phyloP scores from a whole-genome alignment of 2,888 invertebrate genomes.

The Geotrupes spiniger region DNA sequence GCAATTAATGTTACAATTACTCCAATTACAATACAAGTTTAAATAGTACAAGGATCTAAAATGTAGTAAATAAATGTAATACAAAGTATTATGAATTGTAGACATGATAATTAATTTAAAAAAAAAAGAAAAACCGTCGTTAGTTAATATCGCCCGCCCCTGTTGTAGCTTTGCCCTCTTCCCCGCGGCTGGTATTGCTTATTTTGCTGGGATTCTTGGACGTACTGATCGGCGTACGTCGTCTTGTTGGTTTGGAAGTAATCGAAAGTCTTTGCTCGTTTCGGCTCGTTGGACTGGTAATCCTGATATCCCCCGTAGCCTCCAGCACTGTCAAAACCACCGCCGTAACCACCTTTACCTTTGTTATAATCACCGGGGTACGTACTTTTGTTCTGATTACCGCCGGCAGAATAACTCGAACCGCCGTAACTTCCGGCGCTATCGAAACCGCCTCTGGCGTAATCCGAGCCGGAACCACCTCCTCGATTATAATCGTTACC shows the following conservation, averaged over 20 bases:
- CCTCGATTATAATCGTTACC: slow-evolving; percentile 28
- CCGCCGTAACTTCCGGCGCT: slow-evolving; percentile 37
- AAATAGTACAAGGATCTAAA: too few species aligned
- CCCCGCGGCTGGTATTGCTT: slow-evolving; percentile 43
- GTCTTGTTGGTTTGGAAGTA: slow-evolving; percentile 45
- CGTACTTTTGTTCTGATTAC: too few species aligned
- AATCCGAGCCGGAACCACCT: slow-evolving; percentile 39
- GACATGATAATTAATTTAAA: slow-evolving; percentile 16
- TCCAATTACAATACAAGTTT: too few species aligned
- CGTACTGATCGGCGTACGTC: slow-evolving; percentile 50
- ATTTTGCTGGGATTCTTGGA: slow-evolving; percentile 47
- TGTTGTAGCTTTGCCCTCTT: slow-evolving; percentile 43
- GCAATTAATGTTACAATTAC: too few species aligned
- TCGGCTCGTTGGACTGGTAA: slow-evolving; percentile 38
- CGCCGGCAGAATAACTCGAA: slow-evolving; percentile 23
- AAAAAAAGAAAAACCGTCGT: slow-evolving; percentile 13
- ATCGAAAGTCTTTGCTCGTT: slow-evolving; percentile 48
- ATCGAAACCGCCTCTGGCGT: slow-evolving; percentile 49
- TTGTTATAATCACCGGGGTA: slow-evolving; percentile 21
- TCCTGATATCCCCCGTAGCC: slow-evolving; percentile 35
- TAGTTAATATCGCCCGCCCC: slow-evolving; percentile 37
- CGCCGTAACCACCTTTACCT: slow-evolving; percentile 31
- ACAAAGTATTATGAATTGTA: too few species aligned
- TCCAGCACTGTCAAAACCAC: slow-evolving; percentile 40
- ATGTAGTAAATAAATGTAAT: too few species aligned